phyloP scores from a whole-genome alignment of 2,113 vertebrate species.

The Cheirogaleus medius region DNA sequence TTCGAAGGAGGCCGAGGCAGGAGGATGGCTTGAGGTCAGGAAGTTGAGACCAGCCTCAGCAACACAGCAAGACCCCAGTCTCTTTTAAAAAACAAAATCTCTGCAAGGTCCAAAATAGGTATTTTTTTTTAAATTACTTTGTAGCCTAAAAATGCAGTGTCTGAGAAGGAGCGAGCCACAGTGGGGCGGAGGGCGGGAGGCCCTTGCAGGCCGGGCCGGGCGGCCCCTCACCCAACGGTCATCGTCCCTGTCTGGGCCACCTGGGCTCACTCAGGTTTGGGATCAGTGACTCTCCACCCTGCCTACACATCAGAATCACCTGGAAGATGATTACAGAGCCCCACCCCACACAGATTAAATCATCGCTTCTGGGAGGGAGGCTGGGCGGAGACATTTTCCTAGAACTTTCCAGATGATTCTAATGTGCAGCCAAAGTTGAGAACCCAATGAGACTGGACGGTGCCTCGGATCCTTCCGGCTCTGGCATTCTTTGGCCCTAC shows the following conservation, averaged over 20 bases:
- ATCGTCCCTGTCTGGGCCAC: neutral
- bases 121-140: neutral
- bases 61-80: no score
- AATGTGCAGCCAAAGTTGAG: fast-evolving
- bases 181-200: neutral
- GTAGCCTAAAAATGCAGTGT: neutral
- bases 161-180: neutral
- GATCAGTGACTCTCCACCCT: no score
- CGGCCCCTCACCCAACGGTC: neutral
- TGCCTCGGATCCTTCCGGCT: neutral
- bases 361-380: neutral
- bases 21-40: no score
- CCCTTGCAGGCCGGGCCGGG: neutral
- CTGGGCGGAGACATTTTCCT: neutral
- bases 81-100: no score
- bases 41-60: no score
- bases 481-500: neutral
- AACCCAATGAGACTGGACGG: no score
- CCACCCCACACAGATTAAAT: neutral
- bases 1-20: no score
- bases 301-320: neutral
- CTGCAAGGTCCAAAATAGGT: neutral
- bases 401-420: neutral
- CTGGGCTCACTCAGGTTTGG: neutral
- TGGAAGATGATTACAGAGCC: neutral